These are phyloP conservation scores for Drosophila cyrtoloma DNA, from an alignment of 2,888 invertebrate genomes.

Conservation along the genomic window DNA sequence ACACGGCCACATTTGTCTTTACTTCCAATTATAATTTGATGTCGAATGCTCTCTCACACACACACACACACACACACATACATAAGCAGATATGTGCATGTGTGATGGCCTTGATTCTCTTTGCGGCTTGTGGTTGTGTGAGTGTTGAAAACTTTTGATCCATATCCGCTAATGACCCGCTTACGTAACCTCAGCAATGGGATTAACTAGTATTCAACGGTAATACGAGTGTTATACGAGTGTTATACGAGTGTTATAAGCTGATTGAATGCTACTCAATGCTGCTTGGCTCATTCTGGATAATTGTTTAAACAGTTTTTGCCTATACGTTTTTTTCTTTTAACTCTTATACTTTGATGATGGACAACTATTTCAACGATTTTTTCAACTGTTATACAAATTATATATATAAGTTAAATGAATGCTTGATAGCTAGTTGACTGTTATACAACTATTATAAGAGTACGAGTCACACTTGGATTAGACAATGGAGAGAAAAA, in stretches of 20 bases:
- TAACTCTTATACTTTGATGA: background rate
- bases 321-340: background rate
- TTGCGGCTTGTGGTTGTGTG: background rate
- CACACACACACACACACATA: background rate
- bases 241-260: slow-evolving; percentile 12
- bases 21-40: slow-evolving; percentile 19
- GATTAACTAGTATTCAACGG: slow-evolving; percentile 5
- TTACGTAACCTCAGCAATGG: background rate
- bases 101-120: slow-evolving; percentile 32
- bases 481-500: background rate
- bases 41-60: slow-evolving; percentile 4
- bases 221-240: slow-evolving; percentile 20
- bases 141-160: slow-evolving; percentile 9
- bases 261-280: background rate
- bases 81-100: slow-evolving; percentile 2
- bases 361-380: background rate
- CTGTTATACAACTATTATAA: background rate
- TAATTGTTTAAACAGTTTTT: background rate
- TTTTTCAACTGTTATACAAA: background rate
- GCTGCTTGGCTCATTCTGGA: background rate
- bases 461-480: background rate
- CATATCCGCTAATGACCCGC: slow-evolving; percentile 14
- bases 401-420: too few relatives aligned
- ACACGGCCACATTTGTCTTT: slow-evolving; percentile 8
- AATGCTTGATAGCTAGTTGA: too few relatives aligned